Percentiles rank a stretch among this genome's conserved stretches.
phyloP scores from a whole-genome alignment of 2,888 invertebrate genomes.

The Macrosiphum euphorbiae region DNA sequence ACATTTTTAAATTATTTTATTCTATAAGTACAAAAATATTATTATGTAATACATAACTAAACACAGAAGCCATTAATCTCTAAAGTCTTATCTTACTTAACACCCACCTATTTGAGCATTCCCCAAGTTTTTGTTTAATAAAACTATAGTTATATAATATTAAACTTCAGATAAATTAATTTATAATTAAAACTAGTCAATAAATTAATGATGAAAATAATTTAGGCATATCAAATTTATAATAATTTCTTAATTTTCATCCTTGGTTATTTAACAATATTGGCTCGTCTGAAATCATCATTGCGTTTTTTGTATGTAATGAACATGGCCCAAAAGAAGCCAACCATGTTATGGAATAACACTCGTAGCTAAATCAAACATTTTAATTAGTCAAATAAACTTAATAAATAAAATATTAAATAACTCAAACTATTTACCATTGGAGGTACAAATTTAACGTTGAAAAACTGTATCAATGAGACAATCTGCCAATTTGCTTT shows the following conservation, averaged over 20 bases:
- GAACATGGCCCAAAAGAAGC: slow-evolving; percentile 84
- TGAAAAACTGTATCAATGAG: slow-evolving; percentile 81
- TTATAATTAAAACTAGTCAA: background rate
- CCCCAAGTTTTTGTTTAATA: slow-evolving; percentile 10
- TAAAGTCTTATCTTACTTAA: slow-evolving; percentile 31
- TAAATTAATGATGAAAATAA: background rate
- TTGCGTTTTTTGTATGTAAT: slow-evolving; percentile 76
- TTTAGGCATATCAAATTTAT: background rate
- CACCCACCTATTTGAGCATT: slow-evolving; percentile 31
- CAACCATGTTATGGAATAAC: slow-evolving; percentile 81
- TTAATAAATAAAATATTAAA: slow-evolving; percentile 49
- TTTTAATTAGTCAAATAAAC: slow-evolving; percentile 30
- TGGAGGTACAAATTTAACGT: slow-evolving; percentile 82
- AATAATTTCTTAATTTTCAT: background rate
- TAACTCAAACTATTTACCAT: slow-evolving; percentile 74
- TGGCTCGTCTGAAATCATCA: slow-evolving; percentile 65
- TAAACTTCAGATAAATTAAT: background rate
- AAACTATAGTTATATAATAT: slow-evolving; percentile 17
- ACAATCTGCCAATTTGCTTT: slow-evolving; percentile 84
- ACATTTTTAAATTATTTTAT: slow-evolving; percentile 3
- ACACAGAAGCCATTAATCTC: background rate
- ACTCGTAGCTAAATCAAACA: slow-evolving; percentile 77
- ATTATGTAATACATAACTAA: background rate
- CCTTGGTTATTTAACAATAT: slow-evolving; percentile 40
- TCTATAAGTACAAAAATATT: slow-evolving; percentile 35